Conservation (phyloP, 2,888 invertebrate genomes). For the Drymonia ruficornis region DNA sequence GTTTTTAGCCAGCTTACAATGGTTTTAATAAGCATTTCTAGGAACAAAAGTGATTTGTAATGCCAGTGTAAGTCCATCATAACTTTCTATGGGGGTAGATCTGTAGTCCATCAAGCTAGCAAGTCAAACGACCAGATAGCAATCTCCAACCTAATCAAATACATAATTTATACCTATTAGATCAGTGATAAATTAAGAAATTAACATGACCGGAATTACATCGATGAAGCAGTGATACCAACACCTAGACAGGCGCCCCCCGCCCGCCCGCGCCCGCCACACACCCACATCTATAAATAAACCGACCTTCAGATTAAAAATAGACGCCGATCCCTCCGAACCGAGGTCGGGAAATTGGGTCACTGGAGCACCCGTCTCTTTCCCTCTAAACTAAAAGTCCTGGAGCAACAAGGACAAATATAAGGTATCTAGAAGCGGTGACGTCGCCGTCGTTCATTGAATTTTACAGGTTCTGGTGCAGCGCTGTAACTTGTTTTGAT, state of each 20-base stretch:
- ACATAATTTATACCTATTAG: neutral
- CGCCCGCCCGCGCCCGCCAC: slow-evolving; percentile 38
- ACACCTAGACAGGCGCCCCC: slow-evolving; percentile 6
- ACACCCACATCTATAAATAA: slow-evolving; percentile 75
- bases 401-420: slow-evolving; percentile 50
- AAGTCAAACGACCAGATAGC: too few relatives aligned
- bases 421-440: slow-evolving; percentile 69
- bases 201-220: neutral
- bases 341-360: slow-evolving; percentile 82
- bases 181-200: neutral
- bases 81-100: too few relatives aligned
- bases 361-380: slow-evolving; percentile 60
- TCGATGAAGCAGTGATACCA: neutral
- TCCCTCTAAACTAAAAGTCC: slow-evolving; percentile 36
- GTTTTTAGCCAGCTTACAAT: too few relatives aligned
- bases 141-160: neutral
- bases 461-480: slow-evolving; percentile 60
- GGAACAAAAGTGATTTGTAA: too few relatives aligned
- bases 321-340: slow-evolving; percentile 79
- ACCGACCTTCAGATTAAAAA: slow-evolving; percentile 84
- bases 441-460: slow-evolving; percentile 80
- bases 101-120: too few relatives aligned
- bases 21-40: too few relatives aligned
- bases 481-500: neutral
- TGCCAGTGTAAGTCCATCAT: too few relatives aligned